Conservation (phyloP, 2,113 vertebrate genomes). For the Pelecanoides urinatrix region DNA sequence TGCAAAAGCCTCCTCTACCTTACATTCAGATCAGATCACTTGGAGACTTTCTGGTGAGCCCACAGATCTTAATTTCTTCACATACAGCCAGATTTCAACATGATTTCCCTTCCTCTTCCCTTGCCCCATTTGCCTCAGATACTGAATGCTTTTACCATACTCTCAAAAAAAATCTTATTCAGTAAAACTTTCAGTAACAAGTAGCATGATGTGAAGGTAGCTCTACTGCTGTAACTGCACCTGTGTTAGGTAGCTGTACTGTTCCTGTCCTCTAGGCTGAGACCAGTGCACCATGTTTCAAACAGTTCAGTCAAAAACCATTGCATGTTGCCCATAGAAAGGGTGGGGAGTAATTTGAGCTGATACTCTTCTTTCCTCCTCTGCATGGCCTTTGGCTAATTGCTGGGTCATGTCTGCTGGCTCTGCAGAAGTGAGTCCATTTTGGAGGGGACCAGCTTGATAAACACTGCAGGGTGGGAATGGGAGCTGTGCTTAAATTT, state of each 20-base stretch:
- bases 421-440: not conserved
- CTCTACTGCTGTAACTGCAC: not conserved
- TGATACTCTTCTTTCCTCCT: not conserved
- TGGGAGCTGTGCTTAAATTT: not conserved
- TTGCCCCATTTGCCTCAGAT: not conserved
- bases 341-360: not conserved
- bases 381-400: not conserved
- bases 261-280: not conserved
- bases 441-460: not conserved
- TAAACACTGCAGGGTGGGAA: not conserved
- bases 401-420: not conserved
- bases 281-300: not conserved
- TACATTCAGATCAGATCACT: not conserved
- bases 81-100: not conserved
- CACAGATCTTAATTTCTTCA: not conserved
- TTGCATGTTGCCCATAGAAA: not conserved
- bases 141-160: not conserved
- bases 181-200: not conserved
- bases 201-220: not conserved
- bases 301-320: not conserved
- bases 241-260: not conserved
- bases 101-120: not conserved
- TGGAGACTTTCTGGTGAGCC: not conserved
- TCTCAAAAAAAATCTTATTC: not conserved
- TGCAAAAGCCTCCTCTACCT: not conserved